A percentile compares a stretch with the other conserved stretches of the same genome.
phyloP scores from a whole-genome alignment of 2,888 invertebrate species.

The Xestobium rufovillosum region DNA sequence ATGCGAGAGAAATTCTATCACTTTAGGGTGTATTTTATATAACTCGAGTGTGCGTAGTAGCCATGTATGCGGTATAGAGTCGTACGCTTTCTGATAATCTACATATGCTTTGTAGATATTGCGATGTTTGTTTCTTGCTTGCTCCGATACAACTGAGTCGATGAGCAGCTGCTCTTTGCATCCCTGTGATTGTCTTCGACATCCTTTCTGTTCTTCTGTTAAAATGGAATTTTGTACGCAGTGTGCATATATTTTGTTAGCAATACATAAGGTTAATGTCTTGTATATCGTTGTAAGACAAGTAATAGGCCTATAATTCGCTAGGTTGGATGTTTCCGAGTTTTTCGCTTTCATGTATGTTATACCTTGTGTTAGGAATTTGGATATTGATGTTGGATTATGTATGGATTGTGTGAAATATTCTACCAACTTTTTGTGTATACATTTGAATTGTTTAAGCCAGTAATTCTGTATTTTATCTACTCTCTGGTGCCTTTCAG shows the following conservation, averaged over 20 bases:
- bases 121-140: neutral
- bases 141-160: neutral
- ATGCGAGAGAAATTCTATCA: neutral
- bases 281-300: conserved; percentile 13
- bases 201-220: conserved; percentile 13
- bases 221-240: conserved; percentile 7
- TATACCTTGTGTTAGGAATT: no score
- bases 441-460: no score
- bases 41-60: no score
- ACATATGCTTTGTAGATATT: conserved; percentile 6
- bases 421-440: no score
- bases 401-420: no score
- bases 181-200: conserved; percentile 3
- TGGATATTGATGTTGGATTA: no score
- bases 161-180: conserved; percentile 7
- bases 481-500: no score
- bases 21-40: conserved; percentile 1
- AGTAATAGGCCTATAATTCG: conserved; percentile 14
- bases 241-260: conserved; percentile 8
- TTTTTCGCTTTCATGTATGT: no score
- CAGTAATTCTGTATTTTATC: no score
- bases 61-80: conserved; percentile 6
- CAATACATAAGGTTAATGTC: conserved; percentile 7
- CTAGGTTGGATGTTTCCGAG: no score
- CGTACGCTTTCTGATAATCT: conserved; percentile 7